Evolutionary conservation across 1,140 invertebrate species (phyloP).

Genomic region (Palaemon carinicauda): DNA sequence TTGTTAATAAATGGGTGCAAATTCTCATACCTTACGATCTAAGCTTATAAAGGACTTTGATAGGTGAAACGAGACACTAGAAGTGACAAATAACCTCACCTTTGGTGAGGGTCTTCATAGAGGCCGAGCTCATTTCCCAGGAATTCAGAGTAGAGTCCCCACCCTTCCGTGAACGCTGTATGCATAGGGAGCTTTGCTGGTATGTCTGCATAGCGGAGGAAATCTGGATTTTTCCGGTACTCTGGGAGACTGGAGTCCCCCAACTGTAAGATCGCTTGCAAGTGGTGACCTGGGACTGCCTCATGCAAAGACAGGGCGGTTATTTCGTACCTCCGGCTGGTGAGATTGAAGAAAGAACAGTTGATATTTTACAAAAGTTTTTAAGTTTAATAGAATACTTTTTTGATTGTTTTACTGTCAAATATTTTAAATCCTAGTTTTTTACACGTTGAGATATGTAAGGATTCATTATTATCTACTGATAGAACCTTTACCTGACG

Average conservation of each 20-base stretch:
- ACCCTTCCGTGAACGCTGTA: slow-evolving; percentile 63
- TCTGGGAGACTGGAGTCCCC: slow-evolving; percentile 59
- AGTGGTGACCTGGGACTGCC: slow-evolving; percentile 65
- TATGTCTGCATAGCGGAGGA: slow-evolving; percentile 58
- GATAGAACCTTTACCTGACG: too few relatives aligned
- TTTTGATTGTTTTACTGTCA: not conserved
- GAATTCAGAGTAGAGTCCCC: slow-evolving; percentile 66
- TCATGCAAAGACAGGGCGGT: slow-evolving; percentile 64
- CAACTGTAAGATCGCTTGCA: slow-evolving; percentile 62
- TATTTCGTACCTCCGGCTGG: slow-evolving; percentile 62
- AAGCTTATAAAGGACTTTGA: not conserved
- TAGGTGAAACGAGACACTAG: not conserved
- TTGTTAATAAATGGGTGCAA: too few relatives aligned
- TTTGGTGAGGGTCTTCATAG: slow-evolving; percentile 61
- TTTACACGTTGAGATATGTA: too few relatives aligned
- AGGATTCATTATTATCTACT: too few relatives aligned
- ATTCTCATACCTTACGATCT: not conserved
- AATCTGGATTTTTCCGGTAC: slow-evolving; percentile 60
- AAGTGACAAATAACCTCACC: slow-evolving; percentile 54
- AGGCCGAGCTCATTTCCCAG: slow-evolving; percentile 65
- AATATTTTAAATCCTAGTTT: too few relatives aligned
- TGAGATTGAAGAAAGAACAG: not conserved
- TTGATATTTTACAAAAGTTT: too few relatives aligned
- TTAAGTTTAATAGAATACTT: too few relatives aligned
- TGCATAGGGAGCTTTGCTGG: slow-evolving; percentile 65